Percentiles rank a stretch among this genome's conserved stretches.
Evolutionary conservation across 92 coral and sea anemone species (phyloP).

Genomic region (Desmophyllum pertusum): DNA sequence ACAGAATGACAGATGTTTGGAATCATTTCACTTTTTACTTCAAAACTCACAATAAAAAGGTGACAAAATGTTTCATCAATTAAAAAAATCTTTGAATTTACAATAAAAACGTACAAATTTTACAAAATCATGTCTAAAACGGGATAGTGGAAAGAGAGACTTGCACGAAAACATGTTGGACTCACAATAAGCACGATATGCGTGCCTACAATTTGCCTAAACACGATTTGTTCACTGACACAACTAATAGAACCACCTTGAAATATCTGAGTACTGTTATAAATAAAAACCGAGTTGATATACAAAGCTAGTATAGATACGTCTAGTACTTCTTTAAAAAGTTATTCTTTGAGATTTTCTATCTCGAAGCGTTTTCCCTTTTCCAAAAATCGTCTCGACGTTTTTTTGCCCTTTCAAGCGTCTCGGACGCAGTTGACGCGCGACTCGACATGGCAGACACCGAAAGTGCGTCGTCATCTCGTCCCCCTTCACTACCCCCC

Average conservation of each 20-base stretch:
- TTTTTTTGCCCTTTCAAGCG: slow-evolving; percentile 79
- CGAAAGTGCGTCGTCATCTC: slow-evolving; percentile 86
- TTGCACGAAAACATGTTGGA: not conserved
- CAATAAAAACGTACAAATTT: not conserved
- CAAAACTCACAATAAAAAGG: not conserved
- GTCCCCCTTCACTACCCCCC: slow-evolving; percentile 34
- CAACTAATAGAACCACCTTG: not conserved
- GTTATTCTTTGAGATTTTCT: not conserved
- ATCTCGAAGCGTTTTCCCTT: slow-evolving; percentile 43
- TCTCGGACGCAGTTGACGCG: slow-evolving; percentile 83
- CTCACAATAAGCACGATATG: not conserved
- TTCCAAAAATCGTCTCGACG: slow-evolving; percentile 83
- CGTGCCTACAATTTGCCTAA: not conserved
- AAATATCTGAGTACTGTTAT: not conserved
- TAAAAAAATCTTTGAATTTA: not conserved
- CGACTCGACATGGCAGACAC: slow-evolving; percentile 86
- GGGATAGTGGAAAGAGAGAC: not conserved
- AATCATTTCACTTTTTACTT: not conserved
- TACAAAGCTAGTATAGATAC: not conserved
- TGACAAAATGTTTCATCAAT: not conserved
- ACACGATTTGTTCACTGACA: not conserved
- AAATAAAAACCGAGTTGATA: not conserved
- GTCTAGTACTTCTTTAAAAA: not conserved
- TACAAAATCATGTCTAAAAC: slow-evolving; percentile 7
- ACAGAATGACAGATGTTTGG: not conserved